Evolutionary conservation across 1,140 invertebrate species (phyloP).

Genomic region (Condylostylus longicornis): DNA sequence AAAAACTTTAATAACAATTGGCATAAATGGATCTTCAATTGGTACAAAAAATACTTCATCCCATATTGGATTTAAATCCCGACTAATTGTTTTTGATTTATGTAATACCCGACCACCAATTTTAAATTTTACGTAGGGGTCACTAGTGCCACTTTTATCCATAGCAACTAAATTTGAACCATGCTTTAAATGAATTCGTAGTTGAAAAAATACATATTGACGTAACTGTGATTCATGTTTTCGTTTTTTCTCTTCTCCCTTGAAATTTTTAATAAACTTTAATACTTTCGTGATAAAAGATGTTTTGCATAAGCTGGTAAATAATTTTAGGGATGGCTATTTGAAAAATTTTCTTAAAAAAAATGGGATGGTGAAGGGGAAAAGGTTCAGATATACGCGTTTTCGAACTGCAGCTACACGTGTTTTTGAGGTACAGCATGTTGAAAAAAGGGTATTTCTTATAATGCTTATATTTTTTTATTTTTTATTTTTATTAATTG

Average conservation of each 20-base stretch:
- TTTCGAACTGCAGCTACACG: too few species aligned
- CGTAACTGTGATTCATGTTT: constrained; percentile 53
- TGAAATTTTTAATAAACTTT: constrained; percentile 23
- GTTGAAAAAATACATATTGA: constrained; percentile 78
- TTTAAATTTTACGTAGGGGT: constrained; percentile 98
- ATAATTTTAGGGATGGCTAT: too few species aligned
- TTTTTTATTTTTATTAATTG: too few species aligned
- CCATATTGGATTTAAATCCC: constrained; percentile 87
- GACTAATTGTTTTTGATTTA: constrained; percentile 82
- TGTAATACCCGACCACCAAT: constrained; percentile 74
- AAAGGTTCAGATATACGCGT: too few species aligned
- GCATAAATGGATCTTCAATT: constrained; percentile 83
- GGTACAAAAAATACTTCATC: constrained; percentile 90
- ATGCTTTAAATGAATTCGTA: constrained; percentile 72
- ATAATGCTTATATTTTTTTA: too few species aligned
- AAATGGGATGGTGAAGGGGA: too few species aligned
- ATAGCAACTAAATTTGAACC: constrained; percentile 80
- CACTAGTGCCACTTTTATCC: constrained; percentile 90
- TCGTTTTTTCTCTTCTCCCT: constrained; percentile 43
- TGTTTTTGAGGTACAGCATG: too few species aligned
- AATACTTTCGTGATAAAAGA: too few species aligned
- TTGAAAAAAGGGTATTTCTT: too few species aligned
- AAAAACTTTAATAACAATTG: constrained; percentile 82
- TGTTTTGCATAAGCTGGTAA: too few species aligned
- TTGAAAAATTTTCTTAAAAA: too few species aligned